Evolutionary conservation across 2,797 vertebrate species (phyloP).

Genomic region (Remorina albescens): DNA sequence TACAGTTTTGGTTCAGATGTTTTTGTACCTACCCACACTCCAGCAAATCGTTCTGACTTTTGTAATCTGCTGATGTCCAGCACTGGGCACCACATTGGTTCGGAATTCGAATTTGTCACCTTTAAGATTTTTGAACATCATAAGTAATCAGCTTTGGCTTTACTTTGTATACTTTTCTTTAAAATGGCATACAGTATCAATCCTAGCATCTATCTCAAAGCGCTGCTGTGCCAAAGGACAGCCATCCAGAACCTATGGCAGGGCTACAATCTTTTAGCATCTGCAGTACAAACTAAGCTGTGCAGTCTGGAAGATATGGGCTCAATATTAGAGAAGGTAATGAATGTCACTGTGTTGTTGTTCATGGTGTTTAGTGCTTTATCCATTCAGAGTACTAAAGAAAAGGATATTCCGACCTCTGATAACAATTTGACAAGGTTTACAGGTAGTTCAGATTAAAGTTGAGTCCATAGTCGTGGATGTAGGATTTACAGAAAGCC

Average conservation of each 20-base stretch:
- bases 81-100: too few relatives aligned
- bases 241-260: not conserved
- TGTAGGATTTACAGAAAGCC: not conserved
- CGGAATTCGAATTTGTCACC: too few relatives aligned
- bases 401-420: not conserved
- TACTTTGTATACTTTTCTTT: too few relatives aligned
- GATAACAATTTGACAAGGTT: not conserved
- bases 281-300: not conserved
- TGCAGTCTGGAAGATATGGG: not conserved
- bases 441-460: not conserved
- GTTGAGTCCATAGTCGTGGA: not conserved
- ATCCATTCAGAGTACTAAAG: not conserved
- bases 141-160: too few relatives aligned
- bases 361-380: not conserved
- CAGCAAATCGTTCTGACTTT: too few relatives aligned
- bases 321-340: not conserved
- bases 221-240: too few relatives aligned
- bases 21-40: too few relatives aligned
- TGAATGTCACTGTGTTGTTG: not conserved
- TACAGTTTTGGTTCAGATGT: too few relatives aligned
- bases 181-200: too few relatives aligned
- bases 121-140: too few relatives aligned
- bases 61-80: too few relatives aligned
- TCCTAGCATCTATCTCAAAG: too few relatives aligned
- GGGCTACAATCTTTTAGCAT: not conserved